These are phyloP conservation scores for Callaeas wilsoni DNA, from an alignment of 2,113 vertebrate genomes.

Conservation along the genomic window DNA sequence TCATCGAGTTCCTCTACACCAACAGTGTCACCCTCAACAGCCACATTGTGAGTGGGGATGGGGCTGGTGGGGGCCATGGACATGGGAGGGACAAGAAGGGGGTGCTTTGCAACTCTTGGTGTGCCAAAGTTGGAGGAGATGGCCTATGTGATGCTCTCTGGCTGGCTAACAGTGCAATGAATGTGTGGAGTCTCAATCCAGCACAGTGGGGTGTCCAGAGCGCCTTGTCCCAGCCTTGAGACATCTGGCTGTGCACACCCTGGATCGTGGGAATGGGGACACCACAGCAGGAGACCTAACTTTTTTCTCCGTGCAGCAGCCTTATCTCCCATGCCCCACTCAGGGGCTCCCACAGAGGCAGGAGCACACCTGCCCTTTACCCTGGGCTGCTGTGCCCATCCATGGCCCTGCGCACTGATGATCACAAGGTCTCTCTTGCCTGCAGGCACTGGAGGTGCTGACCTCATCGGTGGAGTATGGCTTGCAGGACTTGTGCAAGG, in stretches of 20 bases:
- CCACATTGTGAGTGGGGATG: slow-evolving; percentile 66
- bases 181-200: neutral
- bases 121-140: neutral
- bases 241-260: neutral
- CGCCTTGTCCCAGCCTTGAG: neutral
- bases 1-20: slow-evolving; percentile 81
- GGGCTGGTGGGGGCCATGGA: neutral
- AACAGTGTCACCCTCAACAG: slow-evolving; percentile 73
- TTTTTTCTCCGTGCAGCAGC: neutral
- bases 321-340: neutral
- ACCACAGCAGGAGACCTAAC: neutral
- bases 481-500: slow-evolving; percentile 76
- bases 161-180: neutral
- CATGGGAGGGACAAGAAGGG: neutral
- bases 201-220: neutral
- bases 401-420: accelerated
- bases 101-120: neutral
- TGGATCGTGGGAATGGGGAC: neutral
- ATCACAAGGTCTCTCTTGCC: neutral
- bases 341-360: neutral
- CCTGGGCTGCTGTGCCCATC: neutral
- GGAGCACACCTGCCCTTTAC: neutral
- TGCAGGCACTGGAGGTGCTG: slow-evolving; percentile 77
- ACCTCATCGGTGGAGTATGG: slow-evolving; percentile 75
- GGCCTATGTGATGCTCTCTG: neutral